A percentile compares a stretch with the other conserved stretches of the same genome.
Conservation (phyloP, 2,797 vertebrate species). For the Hippopotamyrus pictus region DNA sequence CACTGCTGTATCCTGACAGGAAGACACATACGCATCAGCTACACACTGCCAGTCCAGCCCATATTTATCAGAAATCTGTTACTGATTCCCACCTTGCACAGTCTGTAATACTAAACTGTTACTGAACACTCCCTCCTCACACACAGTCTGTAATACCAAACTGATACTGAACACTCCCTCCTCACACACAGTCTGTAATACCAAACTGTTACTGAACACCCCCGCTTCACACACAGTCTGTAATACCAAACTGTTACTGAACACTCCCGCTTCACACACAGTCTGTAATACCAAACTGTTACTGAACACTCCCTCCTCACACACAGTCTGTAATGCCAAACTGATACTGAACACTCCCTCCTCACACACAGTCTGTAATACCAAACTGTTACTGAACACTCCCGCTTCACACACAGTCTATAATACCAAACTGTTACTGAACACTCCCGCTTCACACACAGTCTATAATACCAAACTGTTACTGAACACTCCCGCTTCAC, state of each 20-base stretch:
- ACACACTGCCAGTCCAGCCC: neutral
- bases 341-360: neutral
- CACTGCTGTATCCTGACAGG: neutral
- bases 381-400: neutral
- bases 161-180: neutral
- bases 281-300: neutral
- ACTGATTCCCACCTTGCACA: neutral
- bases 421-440: neutral
- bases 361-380: neutral
- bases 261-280: neutral
- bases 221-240: neutral
- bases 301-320: neutral
- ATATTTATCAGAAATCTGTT: neutral
- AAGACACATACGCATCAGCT: neutral
- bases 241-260: neutral
- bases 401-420: neutral
- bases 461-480: neutral
- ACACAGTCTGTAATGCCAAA: neutral
- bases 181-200: neutral
- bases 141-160: neutral
- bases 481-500: neutral
- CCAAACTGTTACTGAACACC: neutral
- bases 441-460: neutral
- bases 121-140: neutral
- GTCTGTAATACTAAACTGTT: neutral